These are phyloP conservation scores for Dermatemys mawii DNA, from an alignment of 2,113 vertebrate species.

Conservation along the genomic window DNA sequence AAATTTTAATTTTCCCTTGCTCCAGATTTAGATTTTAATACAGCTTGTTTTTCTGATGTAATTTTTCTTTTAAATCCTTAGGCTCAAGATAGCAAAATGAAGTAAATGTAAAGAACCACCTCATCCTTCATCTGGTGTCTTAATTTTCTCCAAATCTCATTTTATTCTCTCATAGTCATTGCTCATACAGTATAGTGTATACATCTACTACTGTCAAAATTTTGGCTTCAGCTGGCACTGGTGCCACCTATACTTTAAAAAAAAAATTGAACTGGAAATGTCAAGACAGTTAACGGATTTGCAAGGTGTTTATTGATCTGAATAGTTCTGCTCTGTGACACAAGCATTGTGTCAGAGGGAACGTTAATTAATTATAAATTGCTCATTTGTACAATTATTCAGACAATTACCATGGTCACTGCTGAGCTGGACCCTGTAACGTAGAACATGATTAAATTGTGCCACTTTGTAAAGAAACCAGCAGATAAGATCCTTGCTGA, in stretches of 20 bases:
- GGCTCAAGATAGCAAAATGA: conserved; percentile 15
- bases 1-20: not conserved
- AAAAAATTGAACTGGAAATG: not conserved
- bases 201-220: conserved; percentile 8
- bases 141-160: not conserved
- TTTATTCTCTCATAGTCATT: not conserved
- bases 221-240: not conserved
- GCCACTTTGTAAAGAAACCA: not conserved
- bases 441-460: not conserved
- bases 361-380: too few relatives aligned
- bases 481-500: not conserved
- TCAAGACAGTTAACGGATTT: conserved; percentile 28
- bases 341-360: conserved; percentile 22
- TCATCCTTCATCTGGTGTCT: conserved; percentile 12
- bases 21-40: not conserved
- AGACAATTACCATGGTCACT: not conserved
- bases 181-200: not conserved
- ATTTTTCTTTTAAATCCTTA: not conserved
- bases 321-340: conserved; percentile 19
- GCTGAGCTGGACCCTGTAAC: not conserved
- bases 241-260: not conserved
- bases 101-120: not conserved
- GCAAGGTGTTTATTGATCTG: not conserved
- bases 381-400: not conserved
- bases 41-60: not conserved